Conservation (phyloP, 2,888 invertebrate species). For the Pristionchus arcanus region DNA sequence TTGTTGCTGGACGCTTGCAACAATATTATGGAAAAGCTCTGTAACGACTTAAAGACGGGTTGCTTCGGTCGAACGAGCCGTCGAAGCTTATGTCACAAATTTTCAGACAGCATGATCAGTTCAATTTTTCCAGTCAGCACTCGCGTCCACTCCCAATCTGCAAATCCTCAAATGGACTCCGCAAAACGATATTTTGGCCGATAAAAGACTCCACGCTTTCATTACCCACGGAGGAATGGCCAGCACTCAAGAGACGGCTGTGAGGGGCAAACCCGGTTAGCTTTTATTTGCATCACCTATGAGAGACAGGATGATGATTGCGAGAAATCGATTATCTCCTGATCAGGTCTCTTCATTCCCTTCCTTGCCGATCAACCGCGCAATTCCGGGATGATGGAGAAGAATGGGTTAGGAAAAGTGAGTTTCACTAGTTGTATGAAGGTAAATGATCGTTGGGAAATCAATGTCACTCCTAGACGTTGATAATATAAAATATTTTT, state of each 20-base stretch:
- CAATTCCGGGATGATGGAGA: constrained; percentile 42
- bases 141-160: background rate
- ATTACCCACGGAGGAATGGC: constrained; percentile 50
- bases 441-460: background rate
- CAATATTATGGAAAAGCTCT: background rate
- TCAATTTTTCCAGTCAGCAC: background rate
- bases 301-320: background rate
- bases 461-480: no score
- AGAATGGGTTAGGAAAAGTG: background rate
- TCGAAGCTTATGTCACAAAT: no score
- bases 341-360: constrained; percentile 7
- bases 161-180: constrained; percentile 19
- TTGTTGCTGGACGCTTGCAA: background rate
- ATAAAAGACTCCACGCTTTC: background rate
- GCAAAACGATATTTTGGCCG: constrained; percentile 27
- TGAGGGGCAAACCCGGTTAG: constrained; percentile 9
- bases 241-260: constrained; percentile 13
- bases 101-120: background rate
- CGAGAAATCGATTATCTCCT: no score
- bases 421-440: background rate
- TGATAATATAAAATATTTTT: background rate
- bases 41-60: no score
- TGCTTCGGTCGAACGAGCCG: no score
- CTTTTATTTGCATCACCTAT: no score
- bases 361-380: constrained; percentile 27